phyloP scores from a whole-genome alignment of 1,140 invertebrate species.

The Armadillidium nasatum region DNA sequence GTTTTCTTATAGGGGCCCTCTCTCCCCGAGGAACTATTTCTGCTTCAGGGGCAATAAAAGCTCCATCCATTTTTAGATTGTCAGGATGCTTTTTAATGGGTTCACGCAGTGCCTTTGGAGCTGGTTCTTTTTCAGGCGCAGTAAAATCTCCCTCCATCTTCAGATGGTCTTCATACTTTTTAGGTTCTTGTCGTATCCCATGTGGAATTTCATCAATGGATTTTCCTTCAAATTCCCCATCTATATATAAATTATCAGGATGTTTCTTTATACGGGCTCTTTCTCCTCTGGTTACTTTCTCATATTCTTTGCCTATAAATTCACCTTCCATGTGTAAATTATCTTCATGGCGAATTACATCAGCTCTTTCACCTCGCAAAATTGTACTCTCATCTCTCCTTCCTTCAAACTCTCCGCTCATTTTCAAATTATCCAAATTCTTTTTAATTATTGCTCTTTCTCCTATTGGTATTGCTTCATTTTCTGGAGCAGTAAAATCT shows the following conservation, averaged over 20 bases:
- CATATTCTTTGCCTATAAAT: conserved; percentile 47
- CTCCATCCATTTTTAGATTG: conserved; percentile 55
- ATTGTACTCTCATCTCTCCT: conserved; percentile 40
- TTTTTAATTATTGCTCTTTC: conserved; percentile 28
- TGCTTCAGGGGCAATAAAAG: conserved; percentile 48
- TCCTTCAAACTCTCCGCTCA: conserved; percentile 23
- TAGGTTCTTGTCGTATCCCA: conserved; percentile 7
- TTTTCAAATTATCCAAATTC: conserved; percentile 25
- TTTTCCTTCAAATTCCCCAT: conserved; percentile 56
- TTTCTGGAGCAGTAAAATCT: conserved; percentile 52
- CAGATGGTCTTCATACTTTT: conserved; percentile 39
- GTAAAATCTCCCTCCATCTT: conserved; percentile 41
- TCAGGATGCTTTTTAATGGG: conserved; percentile 52
- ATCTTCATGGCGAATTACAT: conserved; percentile 51
- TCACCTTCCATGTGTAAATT: conserved; percentile 63
- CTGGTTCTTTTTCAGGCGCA: not conserved
- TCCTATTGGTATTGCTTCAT: conserved; percentile 20
- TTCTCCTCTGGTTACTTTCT: conserved; percentile 49
- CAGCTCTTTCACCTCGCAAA: conserved; percentile 32
- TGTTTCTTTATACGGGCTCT: conserved; percentile 44
- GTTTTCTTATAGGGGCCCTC: conserved; percentile 33
- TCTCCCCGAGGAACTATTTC: conserved; percentile 29
- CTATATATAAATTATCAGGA: conserved; percentile 55
- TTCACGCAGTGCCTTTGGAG: conserved; percentile 41
- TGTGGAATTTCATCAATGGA: not conserved